Evolutionary conservation across 2,797 vertebrate species (phyloP).

Genomic region (Lophius americanus): DNA sequence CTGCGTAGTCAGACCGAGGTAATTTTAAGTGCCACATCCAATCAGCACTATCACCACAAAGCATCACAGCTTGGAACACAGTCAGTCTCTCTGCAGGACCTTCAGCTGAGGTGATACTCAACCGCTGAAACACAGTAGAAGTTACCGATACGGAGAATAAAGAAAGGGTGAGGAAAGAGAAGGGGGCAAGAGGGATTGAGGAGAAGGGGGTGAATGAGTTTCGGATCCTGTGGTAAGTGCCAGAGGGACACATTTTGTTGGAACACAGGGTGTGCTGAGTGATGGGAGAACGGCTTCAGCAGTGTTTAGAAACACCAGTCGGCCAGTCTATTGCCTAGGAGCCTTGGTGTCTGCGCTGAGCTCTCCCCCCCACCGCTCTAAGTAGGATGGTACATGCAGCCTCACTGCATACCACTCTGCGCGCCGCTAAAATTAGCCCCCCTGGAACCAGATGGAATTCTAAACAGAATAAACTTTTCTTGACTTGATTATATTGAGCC

Average conservation of each 20-base stretch:
- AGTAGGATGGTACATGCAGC: conserved; percentile 82
- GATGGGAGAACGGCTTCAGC: conserved; percentile 79
- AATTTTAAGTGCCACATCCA: conserved; percentile 75
- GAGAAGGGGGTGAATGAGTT: conserved; percentile 44
- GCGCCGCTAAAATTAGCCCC: conserved; percentile 80
- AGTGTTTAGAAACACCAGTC: conserved; percentile 81
- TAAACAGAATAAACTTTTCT: conserved; percentile 84
- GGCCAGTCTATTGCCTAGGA: conserved; percentile 81
- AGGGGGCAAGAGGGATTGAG: conserved; percentile 30
- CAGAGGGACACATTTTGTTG: conserved; percentile 77
- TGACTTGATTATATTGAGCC: conserved; percentile 85
- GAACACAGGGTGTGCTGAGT: conserved; percentile 77
- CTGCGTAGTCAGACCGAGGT: conserved; percentile 63
- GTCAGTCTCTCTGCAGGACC: conserved; percentile 49
- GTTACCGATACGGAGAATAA: conserved; percentile 47
- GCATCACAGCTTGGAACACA: conserved; percentile 58
- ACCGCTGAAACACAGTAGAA: conserved; percentile 50
- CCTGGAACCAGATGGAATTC: conserved; percentile 83
- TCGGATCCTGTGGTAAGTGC: conserved; percentile 75
- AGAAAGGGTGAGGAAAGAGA: conserved; percentile 57
- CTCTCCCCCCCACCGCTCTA: conserved; percentile 59
- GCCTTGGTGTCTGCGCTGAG: conserved; percentile 82
- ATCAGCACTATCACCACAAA: conserved; percentile 71
- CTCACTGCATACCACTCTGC: conserved; percentile 76
- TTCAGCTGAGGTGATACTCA: conserved; percentile 62